A percentile compares a stretch with the other conserved stretches of the same genome.
These are phyloP conservation scores for Zygogramma bicolorata DNA, from an alignment of 2,888 invertebrate genomes.

Conservation along the genomic window DNA sequence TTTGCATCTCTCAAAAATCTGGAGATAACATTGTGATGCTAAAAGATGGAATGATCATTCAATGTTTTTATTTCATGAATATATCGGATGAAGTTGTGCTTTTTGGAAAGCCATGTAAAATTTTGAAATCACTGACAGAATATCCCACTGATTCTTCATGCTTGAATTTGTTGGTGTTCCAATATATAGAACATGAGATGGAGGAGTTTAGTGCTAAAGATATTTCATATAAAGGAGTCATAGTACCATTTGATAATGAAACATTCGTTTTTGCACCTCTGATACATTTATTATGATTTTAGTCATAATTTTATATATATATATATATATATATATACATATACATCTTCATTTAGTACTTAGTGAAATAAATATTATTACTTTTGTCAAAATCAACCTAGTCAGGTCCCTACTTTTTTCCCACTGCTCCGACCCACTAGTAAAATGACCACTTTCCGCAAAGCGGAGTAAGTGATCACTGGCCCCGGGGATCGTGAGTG, in stretches of 20 bases:
- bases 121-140: neutral
- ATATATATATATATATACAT: neutral
- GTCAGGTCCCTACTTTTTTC: no score
- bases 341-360: neutral
- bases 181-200: neutral
- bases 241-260: neutral
- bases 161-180: neutral
- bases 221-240: conserved; percentile 14
- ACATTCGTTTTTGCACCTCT: neutral
- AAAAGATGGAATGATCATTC: neutral
- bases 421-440: no score
- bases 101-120: neutral
- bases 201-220: neutral
- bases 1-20: no score
- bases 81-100: neutral
- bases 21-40: conserved; percentile 5
- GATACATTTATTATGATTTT: neutral
- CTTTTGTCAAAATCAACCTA: no score
- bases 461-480: no score
- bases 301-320: no score
- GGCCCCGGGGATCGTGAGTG: no score
- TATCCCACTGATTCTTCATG: conserved; percentile 17
- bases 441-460: no score
- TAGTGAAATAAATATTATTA: neutral
- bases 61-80: neutral